Conservation (phyloP, 2,113 vertebrate genomes). For the Melierax canorus region DNA sequence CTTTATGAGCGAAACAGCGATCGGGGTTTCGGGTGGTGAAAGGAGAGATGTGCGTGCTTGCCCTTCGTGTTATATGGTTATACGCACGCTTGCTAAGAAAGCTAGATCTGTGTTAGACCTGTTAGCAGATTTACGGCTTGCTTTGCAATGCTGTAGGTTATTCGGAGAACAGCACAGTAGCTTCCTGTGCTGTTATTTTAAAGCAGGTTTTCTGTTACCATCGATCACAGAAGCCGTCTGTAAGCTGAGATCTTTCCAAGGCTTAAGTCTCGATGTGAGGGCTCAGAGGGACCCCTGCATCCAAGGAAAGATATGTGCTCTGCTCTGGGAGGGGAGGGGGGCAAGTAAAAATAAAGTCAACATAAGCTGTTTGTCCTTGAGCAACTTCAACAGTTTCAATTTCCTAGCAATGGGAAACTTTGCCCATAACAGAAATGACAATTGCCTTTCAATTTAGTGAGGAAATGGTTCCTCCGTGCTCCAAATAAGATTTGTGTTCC, state of each 20-base stretch:
- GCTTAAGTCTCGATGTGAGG: not conserved
- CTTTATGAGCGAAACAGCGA: not conserved
- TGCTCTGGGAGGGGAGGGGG: too few relatives aligned
- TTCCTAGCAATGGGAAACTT: not conserved
- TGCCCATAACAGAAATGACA: not conserved
- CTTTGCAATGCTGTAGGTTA: not conserved
- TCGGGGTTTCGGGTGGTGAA: not conserved
- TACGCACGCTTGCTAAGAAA: not conserved
- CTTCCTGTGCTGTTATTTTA: slow-evolving; percentile 29
- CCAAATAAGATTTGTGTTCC: not conserved
- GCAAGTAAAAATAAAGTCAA: not conserved
- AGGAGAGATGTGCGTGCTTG: not conserved
- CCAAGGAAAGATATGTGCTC: not conserved
- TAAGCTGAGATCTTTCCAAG: slow-evolving; percentile 34
- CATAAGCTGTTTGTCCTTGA: slow-evolving; percentile 15
- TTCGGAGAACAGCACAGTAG: not conserved
- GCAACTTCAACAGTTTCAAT: not conserved
- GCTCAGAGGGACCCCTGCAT: not conserved
- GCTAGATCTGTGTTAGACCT: not conserved
- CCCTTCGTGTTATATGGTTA: not conserved
- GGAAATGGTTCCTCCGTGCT: not conserved
- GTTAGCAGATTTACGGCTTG: slow-evolving; percentile 45
- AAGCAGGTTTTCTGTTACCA: slow-evolving; percentile 32
- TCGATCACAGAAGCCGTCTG: slow-evolving; percentile 1
- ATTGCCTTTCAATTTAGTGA: not conserved